These are phyloP conservation scores for Sakesphorus luctuosus DNA, from an alignment of 2,113 vertebrate genomes.

Conservation along the genomic window DNA sequence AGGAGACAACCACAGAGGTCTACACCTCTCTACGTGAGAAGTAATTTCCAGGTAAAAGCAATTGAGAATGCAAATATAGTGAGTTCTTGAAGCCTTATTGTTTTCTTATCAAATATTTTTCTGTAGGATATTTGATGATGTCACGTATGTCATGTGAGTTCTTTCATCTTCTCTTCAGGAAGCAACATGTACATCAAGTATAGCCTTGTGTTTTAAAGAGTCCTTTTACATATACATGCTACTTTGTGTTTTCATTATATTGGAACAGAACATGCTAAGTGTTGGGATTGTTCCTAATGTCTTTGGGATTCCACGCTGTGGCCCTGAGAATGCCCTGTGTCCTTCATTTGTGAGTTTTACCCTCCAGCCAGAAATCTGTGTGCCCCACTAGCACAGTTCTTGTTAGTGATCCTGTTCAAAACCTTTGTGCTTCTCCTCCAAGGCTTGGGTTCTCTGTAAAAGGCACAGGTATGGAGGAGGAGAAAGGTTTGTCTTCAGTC, in stretches of 20 bases:
- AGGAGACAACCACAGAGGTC: background rate
- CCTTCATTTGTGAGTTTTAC: rapidly evolving
- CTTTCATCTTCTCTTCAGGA: background rate
- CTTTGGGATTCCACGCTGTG: background rate
- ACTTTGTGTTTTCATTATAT: background rate
- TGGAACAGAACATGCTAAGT: background rate
- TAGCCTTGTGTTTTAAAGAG: background rate
- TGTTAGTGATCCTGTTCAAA: background rate
- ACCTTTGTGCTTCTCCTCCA: background rate
- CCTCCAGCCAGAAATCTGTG: background rate
- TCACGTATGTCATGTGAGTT: background rate
- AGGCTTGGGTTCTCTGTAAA: background rate
- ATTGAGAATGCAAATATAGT: background rate
- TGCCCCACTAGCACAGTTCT: background rate
- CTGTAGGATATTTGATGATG: background rate
- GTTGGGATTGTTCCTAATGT: background rate
- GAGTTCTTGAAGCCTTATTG: background rate
- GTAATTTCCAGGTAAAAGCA: background rate
- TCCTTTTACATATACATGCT: conserved; percentile 22
- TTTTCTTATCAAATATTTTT: background rate
- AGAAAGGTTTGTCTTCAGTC: background rate
- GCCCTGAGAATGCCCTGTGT: background rate
- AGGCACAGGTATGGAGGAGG: background rate
- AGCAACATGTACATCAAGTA: background rate
- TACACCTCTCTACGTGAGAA: background rate